Percentiles rank a stretch among this genome's conserved stretches.
phyloP scores from a whole-genome alignment of 1,140 invertebrate species.

The Calycopis cecrops region DNA sequence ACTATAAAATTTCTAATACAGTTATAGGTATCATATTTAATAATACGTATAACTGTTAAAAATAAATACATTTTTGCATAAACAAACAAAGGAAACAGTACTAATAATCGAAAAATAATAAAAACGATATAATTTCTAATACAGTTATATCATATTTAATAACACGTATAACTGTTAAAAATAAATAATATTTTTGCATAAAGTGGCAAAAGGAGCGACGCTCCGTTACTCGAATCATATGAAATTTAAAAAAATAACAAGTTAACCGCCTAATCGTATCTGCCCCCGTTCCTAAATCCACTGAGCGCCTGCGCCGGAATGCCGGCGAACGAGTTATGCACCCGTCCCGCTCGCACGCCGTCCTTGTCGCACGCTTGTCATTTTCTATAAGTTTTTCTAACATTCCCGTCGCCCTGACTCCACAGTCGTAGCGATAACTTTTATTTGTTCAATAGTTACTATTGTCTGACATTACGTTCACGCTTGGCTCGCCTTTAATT shows the following conservation, averaged over 20 bases:
- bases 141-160: too few species aligned
- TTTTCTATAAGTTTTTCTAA: slow-evolving; percentile 75
- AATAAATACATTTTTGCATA: too few species aligned
- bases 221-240: too few species aligned
- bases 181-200: too few species aligned
- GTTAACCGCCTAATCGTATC: slow-evolving; percentile 68
- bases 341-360: slow-evolving; percentile 63
- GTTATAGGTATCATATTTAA: too few species aligned
- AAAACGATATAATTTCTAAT: too few species aligned
- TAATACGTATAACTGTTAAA: too few species aligned
- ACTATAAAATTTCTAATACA: too few species aligned
- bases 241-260: slow-evolving; percentile 54
- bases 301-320: slow-evolving; percentile 60
- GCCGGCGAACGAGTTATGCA: slow-evolving; percentile 67
- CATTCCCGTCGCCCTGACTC: slow-evolving; percentile 58
- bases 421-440: slow-evolving; percentile 63
- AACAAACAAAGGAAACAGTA: too few species aligned
- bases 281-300: slow-evolving; percentile 74
- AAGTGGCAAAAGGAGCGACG: slow-evolving; percentile 18
- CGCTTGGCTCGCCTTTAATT: slow-evolving; percentile 45
- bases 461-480: slow-evolving; percentile 61
- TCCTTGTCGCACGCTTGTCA: slow-evolving; percentile 67
- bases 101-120: too few species aligned
- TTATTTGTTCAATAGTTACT: slow-evolving; percentile 67
- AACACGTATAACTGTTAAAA: too few species aligned